Evolutionary conservation across 2,797 vertebrate species (phyloP), one percentile per base, ranked within the genome.

Genomic region (Phoeniculus purpureus): DNA sequence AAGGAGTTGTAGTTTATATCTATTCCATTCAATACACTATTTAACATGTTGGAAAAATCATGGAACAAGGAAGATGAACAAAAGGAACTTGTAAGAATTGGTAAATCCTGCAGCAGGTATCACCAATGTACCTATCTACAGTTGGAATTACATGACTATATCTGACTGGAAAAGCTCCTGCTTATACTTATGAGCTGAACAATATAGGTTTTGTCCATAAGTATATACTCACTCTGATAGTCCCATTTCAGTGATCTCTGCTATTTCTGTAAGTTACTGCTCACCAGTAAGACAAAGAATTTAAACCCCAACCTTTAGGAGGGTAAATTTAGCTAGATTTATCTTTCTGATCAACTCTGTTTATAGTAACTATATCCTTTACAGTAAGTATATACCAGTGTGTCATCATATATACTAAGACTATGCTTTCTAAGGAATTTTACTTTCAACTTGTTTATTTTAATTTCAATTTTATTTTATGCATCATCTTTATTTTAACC

Each of bases 1-100:
- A 98, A 91, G 95, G 10, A 92, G 60, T 3, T 64, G 13, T 7
- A 11, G 32, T 78, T 85, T 74, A 68, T 19, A 8, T 2, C 73
- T 2, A 23, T 81, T 15, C 50, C 85, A 13, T 12, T 81, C 71
- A 64, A 79, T 17, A 51, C 2, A 13, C 7, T 19, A 60, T 32
- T 70, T 54, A 54, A 37, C 6, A 25, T 0, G 3, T 74, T 65
- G 1, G 2, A 19, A 56, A 47, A 45, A 47, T 5, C 47, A 27
- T 3, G 14, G 31, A 82, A 62, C 7, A 51, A 68, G 48, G 25
- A 8, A 71, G 10, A n/a, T 16, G 23, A 82, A 50, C 11, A 79
- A 74, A 85, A 75, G 6, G 20, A 59, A 62, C 21, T 81, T 3
- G 1, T 9, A 56, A 87, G 10, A 12, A 43, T 7, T 21, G 13